A percentile compares a stretch with the other conserved stretches of the same genome.
phyloP scores from a whole-genome alignment of 2,113 vertebrate genomes.

The Xiphophorus maculatus region DNA sequence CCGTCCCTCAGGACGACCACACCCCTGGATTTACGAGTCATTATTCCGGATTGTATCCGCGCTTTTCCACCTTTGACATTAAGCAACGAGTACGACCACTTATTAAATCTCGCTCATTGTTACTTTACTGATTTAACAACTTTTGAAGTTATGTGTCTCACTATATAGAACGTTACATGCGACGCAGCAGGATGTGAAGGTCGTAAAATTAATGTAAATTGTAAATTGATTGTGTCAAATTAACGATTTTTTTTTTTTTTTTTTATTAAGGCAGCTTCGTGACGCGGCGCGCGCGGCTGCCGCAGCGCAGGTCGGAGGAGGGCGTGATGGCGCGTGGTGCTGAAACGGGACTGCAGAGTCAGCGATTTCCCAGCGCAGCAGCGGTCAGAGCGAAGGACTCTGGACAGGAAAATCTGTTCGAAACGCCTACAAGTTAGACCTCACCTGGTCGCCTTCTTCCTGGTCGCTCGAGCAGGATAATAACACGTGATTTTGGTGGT shows the following conservation, averaged over 20 bases:
- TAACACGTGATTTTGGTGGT: too few species aligned
- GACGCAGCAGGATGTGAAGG: neutral
- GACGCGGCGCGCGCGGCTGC: neutral
- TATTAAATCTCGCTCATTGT: too few species aligned
- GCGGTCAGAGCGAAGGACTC: constrained; percentile 10
- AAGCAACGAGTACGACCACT: neutral
- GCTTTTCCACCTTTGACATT: neutral
- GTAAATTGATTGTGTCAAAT: neutral
- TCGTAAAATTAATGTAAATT: neutral
- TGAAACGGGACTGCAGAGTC: constrained; percentile 72
- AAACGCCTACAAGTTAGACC: neutral
- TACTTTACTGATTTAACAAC: neutral
- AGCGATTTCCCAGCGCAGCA: constrained; percentile 69
- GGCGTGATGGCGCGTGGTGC: constrained; percentile 37
- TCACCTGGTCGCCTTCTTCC: too few species aligned
- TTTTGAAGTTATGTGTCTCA: neutral
- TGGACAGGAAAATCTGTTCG: neutral
- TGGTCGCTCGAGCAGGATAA: too few species aligned
- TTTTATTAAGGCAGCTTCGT: too few species aligned
- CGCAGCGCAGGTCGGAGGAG: neutral
- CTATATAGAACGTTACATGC: neutral
- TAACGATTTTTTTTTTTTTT: neutral
- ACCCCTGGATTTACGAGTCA: constrained; percentile 65
- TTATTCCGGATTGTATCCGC: constrained; percentile 29
- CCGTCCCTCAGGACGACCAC: constrained; percentile 52